These are phyloP conservation scores for Pycnomerus fuliginosus DNA, from an alignment of 2,888 invertebrate genomes.

Conservation along the genomic window DNA sequence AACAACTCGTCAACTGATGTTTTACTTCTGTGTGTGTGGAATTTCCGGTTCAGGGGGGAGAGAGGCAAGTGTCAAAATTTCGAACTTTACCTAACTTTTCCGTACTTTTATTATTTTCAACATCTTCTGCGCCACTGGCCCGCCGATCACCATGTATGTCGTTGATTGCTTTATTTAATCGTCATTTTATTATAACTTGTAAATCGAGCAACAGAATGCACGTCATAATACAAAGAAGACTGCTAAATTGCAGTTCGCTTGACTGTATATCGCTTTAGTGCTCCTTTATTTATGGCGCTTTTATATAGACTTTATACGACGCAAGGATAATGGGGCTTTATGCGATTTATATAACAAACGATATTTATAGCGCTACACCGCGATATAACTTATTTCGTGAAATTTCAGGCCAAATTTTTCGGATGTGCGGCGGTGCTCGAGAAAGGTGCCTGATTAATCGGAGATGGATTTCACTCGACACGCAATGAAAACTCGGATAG, in stretches of 20 bases:
- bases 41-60: slow-evolving; percentile 13
- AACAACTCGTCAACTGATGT: slow-evolving; percentile 18
- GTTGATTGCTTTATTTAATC: slow-evolving; percentile 20
- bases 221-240: slow-evolving; percentile 19
- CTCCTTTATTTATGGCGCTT: slow-evolving; percentile 18
- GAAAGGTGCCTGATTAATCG: too few relatives aligned
- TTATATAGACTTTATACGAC: slow-evolving; percentile 17
- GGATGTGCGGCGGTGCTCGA: too few relatives aligned
- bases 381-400: too few relatives aligned
- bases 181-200: slow-evolving; percentile 18
- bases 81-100: too few relatives aligned
- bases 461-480: too few relatives aligned
- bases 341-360: slow-evolving; percentile 15
- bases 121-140: slow-evolving; percentile 8
- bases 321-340: slow-evolving; percentile 17
- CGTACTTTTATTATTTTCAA: too few relatives aligned
- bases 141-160: slow-evolving; percentile 4
- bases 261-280: slow-evolving; percentile 13
- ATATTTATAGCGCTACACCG: slow-evolving; percentile 12
- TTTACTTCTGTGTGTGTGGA: slow-evolving; percentile 17
- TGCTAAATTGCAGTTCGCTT: slow-evolving; percentile 15
- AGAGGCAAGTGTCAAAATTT: neutral
- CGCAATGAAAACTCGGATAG: too few relatives aligned
- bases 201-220: slow-evolving; percentile 17
- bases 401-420: too few relatives aligned